Evolutionary conservation across 2,888 invertebrate genomes (phyloP).

Genomic region (Leptarthrus brevirostris): DNA sequence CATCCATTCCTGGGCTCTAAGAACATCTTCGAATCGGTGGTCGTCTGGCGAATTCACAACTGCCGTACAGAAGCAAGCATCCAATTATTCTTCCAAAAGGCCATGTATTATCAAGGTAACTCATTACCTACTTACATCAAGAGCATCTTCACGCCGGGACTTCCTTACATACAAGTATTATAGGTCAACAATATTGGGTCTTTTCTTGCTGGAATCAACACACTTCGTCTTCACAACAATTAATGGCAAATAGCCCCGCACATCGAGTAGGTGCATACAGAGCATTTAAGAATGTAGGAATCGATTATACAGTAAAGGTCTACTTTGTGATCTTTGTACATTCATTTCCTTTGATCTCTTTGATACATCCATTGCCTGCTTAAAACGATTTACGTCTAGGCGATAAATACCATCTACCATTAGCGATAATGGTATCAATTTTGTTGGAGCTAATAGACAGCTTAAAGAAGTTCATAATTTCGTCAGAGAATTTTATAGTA

Average conservation of each 20-base stretch:
- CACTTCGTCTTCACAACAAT: neutral
- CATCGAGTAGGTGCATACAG: neutral
- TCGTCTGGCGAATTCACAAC: too few species aligned
- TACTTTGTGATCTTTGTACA: neutral
- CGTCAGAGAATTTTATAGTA: neutral
- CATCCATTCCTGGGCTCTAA: too few species aligned
- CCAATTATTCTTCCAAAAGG: too few species aligned
- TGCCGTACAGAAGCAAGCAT: too few species aligned
- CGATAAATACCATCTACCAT: neutral
- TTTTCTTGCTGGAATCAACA: neutral
- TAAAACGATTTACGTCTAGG: conserved; percentile 6
- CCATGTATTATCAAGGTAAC: neutral
- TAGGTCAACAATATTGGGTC: neutral
- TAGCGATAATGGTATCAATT: conserved; percentile 4
- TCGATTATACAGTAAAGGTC: neutral
- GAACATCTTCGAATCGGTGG: too few species aligned
- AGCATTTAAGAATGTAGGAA: neutral
- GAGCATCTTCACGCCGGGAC: neutral
- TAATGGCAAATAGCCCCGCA: neutral
- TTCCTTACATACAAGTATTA: neutral
- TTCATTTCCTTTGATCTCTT: too few species aligned
- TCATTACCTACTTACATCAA: neutral
- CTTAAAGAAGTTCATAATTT: neutral
- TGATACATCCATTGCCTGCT: neutral
- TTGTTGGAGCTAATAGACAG: conserved; percentile 4